Percentiles rank a stretch among this genome's conserved stretches.
Conservation (phyloP, 2,888 invertebrate species). For the Melinaea marsaeus region DNA sequence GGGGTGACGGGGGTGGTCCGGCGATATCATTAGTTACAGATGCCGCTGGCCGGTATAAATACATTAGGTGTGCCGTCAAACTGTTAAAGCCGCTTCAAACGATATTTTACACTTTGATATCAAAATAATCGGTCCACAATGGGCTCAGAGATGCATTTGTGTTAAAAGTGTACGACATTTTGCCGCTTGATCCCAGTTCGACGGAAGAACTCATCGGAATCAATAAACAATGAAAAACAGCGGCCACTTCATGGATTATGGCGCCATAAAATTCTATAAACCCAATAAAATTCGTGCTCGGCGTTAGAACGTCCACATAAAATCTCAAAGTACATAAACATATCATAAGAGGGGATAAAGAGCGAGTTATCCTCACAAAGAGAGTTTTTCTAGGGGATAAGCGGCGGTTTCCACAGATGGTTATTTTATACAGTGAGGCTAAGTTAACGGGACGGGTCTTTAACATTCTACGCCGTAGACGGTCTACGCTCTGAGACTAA, state of each 20-base stretch:
- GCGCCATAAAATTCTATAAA: conserved; percentile 76
- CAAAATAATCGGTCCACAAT: conserved; percentile 11
- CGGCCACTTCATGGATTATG: conserved; percentile 69
- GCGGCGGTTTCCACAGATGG: conserved; percentile 70
- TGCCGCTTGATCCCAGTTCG: conserved; percentile 35
- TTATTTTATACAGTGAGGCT: conserved; percentile 74
- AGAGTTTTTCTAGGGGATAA: conserved; percentile 72
- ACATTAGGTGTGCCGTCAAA: conserved; percentile 76
- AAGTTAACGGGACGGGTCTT: conserved; percentile 62
- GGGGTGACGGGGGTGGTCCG: conserved; percentile 46
- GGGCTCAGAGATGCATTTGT: background rate
- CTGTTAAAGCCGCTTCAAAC: conserved; percentile 66
- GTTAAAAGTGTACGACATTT: background rate
- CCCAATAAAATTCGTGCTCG: conserved; percentile 76
- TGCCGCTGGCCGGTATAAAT: conserved; percentile 74
- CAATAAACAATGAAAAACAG: conserved; percentile 75
- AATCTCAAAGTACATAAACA: conserved; percentile 78
- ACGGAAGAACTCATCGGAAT: conserved; percentile 55
- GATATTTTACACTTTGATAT: conserved; percentile 45
- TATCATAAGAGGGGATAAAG: conserved; percentile 75
- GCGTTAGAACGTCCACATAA: conserved; percentile 77
- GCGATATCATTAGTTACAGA: conserved; percentile 77
- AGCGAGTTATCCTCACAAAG: conserved; percentile 73
- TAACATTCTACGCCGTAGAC: conserved; percentile 41
- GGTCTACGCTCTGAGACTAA: conserved; percentile 32